Conservation (phyloP, 2,888 invertebrate species). For the Acrobasis suavella region DNA sequence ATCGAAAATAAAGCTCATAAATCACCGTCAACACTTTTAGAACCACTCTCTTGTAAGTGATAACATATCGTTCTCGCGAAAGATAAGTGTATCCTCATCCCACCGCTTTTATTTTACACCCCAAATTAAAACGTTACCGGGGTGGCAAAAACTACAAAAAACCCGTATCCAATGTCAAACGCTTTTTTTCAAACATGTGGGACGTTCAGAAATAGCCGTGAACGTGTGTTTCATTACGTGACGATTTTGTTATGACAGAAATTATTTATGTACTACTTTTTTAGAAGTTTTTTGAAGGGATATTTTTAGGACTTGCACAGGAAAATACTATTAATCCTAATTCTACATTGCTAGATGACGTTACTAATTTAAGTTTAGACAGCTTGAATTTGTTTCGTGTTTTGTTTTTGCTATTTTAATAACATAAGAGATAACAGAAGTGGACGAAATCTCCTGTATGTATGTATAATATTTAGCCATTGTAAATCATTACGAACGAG, state of each 20-base stretch:
- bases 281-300: constrained; percentile 24
- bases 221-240: constrained; percentile 78
- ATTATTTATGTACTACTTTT: constrained; percentile 61
- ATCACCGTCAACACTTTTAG: constrained; percentile 48
- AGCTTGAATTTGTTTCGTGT: no score
- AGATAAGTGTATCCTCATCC: constrained; percentile 68
- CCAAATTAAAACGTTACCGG: constrained; percentile 61
- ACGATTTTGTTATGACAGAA: constrained; percentile 78
- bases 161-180: constrained; percentile 51
- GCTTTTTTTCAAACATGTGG: constrained; percentile 36
- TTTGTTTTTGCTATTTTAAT: no score
- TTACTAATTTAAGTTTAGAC: not conserved
- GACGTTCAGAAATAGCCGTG: constrained; percentile 55
- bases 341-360: not conserved
- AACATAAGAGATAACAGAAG: no score
- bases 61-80: constrained; percentile 75
- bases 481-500: no score
- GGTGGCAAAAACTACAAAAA: constrained; percentile 38
- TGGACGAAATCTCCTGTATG: no score
- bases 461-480: no score
- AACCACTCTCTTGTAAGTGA: constrained; percentile 47
- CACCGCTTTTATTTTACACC: constrained; percentile 47
- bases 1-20: not conserved
- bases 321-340: constrained; percentile 8
- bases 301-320: constrained; percentile 14